Evolutionary conservation across 2,113 vertebrate genomes (phyloP), one percentile per base, ranked within the genome.

Genomic region (western clawed frog (Xenopus tropicalis)): DNA sequence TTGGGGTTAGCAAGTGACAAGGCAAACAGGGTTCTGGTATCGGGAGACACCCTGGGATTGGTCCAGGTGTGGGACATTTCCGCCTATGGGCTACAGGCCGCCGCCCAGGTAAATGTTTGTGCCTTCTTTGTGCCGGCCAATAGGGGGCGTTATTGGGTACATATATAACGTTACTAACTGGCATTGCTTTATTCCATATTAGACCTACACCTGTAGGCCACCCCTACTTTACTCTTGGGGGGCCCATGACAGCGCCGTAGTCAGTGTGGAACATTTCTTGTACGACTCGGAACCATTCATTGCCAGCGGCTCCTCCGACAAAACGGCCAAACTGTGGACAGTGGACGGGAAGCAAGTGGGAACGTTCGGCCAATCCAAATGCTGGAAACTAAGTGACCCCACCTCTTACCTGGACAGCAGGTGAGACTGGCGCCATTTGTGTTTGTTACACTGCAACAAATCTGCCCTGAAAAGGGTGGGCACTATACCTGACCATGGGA

Each of bases 31-130:
- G 24, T 86, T n/a, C 84, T 90, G 13, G 71, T 89, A 51, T 86
- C 82, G 29, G 87, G 85, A 77, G 85, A 88, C 81, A 83, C 83
- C 1, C 2, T 77, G 0, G 88, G 84, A 23, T 73, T 59, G 29
- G 73, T 87, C 69, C 81, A 85, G 16, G 56, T 86, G 46, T 89
- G 86, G 85, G 86, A 88, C 66, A 83, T 88, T 66, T 81, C 79
- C 56, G 21, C 67, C n/a, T 85, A 79, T 23, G 83, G 74, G 9
- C 66, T 85, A 17, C 42, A 74, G 4, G 19, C 64, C 19, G 68
- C 61, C 42, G 61, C 73, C 3, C 19, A 79, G 71, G 83, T 86
- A 66, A 73, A 70, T 48, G 14, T 48, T 9, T 37, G 10, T 5
- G 29, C 29, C 29, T 37, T 9, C 29, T 29, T 29, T 3, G 3